Conservation (phyloP, 2,113 vertebrate species). For the Caranx ignobilis region DNA sequence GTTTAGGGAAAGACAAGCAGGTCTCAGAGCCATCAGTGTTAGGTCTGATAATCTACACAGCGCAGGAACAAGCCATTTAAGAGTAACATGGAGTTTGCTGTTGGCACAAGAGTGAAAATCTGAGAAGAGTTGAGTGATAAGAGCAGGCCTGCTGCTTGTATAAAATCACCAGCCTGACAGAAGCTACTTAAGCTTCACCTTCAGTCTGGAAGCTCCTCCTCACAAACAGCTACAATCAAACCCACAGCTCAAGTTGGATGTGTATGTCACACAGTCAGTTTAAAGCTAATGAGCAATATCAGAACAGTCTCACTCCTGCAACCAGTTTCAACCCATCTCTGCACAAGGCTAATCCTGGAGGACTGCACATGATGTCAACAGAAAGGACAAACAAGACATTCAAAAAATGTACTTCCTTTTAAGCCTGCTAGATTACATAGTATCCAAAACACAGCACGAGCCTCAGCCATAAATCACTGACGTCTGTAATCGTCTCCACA, state of each 20-base stretch:
- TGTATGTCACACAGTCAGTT: constrained; percentile 30
- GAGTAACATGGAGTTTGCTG: constrained; percentile 48
- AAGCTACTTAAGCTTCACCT: constrained; percentile 30
- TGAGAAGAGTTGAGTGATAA: constrained; percentile 57
- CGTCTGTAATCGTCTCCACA: constrained; percentile 16
- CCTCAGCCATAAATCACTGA: constrained; percentile 8
- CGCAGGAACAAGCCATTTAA: constrained; percentile 55
- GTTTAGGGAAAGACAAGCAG: constrained; percentile 29
- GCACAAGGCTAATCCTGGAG: constrained; percentile 43
- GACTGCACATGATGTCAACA: constrained; percentile 52
- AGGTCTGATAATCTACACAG: constrained; percentile 53
- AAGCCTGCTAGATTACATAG: constrained; percentile 31
- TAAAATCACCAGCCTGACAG: constrained; percentile 44
- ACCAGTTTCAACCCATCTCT: constrained; percentile 20
- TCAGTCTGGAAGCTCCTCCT: constrained; percentile 33
- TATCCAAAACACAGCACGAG: constrained; percentile 15
- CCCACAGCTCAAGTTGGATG: not conserved
- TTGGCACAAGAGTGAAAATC: constrained; percentile 54
- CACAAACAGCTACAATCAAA: not conserved
- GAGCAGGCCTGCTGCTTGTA: constrained; percentile 43
- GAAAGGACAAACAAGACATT: constrained; percentile 14
- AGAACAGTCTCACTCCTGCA: constrained; percentile 27
- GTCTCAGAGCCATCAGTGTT: constrained; percentile 35
- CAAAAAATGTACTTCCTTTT: constrained; percentile 14
- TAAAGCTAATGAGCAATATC: constrained; percentile 16